A percentile compares a stretch with the other conserved stretches of the same genome.
Conservation (phyloP, 2,888 invertebrate species). For the Metacarcinus magister region DNA sequence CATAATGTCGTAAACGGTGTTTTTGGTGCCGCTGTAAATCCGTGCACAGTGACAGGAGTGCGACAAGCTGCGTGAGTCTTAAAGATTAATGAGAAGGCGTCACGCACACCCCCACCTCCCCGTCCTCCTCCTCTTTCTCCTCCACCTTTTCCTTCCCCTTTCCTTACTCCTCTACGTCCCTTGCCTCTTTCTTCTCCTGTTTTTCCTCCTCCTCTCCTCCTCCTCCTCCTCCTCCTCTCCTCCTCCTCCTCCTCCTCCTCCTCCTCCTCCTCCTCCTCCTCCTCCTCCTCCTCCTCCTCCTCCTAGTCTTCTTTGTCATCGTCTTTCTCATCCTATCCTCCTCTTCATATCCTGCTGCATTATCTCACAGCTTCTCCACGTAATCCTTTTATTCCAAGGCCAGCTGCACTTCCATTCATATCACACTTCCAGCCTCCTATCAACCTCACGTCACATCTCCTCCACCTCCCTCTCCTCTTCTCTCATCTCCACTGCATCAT, state of each 20-base stretch:
- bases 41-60: constrained; percentile 32
- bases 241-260: background rate
- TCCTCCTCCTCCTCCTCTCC: background rate
- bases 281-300: background rate
- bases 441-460: background rate
- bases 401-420: background rate
- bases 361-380: no score
- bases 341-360: background rate
- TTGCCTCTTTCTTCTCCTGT: background rate
- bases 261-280: background rate
- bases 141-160: constrained; percentile 1
- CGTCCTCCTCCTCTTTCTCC: background rate
- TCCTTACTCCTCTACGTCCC: background rate
- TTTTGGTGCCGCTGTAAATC: constrained; percentile 50
- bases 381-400: background rate
- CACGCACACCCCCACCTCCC: background rate
- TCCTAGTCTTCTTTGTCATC: no score
- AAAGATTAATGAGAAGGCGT: background rate
- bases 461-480: background rate
- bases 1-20: constrained; percentile 57
- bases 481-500: background rate
- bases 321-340: no score
- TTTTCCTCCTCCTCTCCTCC: background rate
- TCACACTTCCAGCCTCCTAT: background rate
- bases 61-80: constrained; percentile 52